Percentiles rank a stretch among this genome's conserved stretches.
Evolutionary conservation across 2,888 invertebrate genomes (phyloP).

Genomic region (Girardia tigrina): DNA sequence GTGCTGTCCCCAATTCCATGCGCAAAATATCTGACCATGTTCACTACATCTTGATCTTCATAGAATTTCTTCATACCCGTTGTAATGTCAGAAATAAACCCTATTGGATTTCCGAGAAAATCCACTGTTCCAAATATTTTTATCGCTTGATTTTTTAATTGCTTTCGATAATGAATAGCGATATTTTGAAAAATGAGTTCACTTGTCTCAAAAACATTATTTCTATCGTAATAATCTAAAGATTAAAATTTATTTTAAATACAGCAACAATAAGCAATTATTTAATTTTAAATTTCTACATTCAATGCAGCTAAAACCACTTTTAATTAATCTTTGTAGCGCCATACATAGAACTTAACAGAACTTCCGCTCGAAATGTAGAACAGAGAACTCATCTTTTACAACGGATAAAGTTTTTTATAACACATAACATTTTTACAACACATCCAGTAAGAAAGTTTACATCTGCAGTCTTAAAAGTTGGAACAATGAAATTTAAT

Average conservation of each 20-base stretch:
- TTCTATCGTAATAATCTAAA: conserved; percentile 61
- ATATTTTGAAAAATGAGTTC: conserved; percentile 68
- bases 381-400: no score
- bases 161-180: conserved; percentile 45
- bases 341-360: no score
- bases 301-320: no score
- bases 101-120: conserved; percentile 89
- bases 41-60: conserved; percentile 77
- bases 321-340: no score
- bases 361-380: no score
- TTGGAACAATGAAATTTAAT: no score
- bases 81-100: conserved; percentile 82
- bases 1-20: conserved; percentile 93
- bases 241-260: conserved; percentile 33
- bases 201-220: conserved; percentile 78
- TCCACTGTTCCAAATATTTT: conserved; percentile 88
- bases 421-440: no score
- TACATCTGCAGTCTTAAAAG: no score
- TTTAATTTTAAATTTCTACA: no score
- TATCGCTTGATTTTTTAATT: conserved; percentile 60
- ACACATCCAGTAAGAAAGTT: no score
- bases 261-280: no score
- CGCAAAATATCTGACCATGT: conserved; percentile 80
- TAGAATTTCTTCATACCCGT: conserved; percentile 82
- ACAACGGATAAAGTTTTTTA: no score